These are phyloP conservation scores for Lytechinus pictus DNA, from an alignment of 35 echinoderm and acorn worm genomes.

Conservation along the genomic window DNA sequence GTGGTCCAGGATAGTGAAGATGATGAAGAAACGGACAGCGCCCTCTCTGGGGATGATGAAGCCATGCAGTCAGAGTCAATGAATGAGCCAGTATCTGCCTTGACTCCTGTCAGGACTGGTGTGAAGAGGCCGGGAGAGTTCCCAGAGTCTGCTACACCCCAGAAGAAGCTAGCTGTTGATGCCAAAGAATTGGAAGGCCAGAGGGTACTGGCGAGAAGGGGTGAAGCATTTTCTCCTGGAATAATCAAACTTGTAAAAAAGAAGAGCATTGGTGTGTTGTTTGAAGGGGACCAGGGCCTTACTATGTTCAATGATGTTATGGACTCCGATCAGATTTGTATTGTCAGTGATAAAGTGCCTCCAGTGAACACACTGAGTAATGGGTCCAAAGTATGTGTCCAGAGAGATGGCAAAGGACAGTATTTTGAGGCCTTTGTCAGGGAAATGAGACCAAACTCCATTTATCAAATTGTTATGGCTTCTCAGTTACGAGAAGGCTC, in stretches of 20 bases:
- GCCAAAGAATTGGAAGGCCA: conserved; percentile 64
- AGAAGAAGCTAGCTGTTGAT: conserved; percentile 85
- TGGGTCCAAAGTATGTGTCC: conserved; percentile 75
- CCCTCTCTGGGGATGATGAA: conserved; percentile 34
- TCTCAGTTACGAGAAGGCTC: background rate
- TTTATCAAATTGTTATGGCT: conserved; percentile 52
- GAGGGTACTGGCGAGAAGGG: conserved; percentile 71
- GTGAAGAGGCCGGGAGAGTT: conserved; percentile 46
- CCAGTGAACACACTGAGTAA: conserved; percentile 58
- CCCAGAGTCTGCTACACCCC: conserved; percentile 75
- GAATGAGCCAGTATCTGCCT: background rate
- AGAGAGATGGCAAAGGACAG: conserved; percentile 63
- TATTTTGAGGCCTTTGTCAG: conserved; percentile 69
- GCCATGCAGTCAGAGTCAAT: background rate
- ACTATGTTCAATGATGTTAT: conserved; percentile 60
- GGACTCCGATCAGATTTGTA: conserved; percentile 55
- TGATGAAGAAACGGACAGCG: conserved; percentile 46
- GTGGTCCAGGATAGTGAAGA: background rate
- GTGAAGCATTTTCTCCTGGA: conserved; percentile 62
- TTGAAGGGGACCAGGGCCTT: conserved; percentile 62
- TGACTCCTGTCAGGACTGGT: background rate
- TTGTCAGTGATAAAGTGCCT: conserved; percentile 78
- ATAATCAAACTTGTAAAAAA: conserved; percentile 77
- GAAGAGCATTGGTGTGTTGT: conserved; percentile 74
- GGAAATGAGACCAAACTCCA: conserved; percentile 48